phyloP scores from a whole-genome alignment of 2,113 vertebrate genomes.

The Colaptes auratus region DNA sequence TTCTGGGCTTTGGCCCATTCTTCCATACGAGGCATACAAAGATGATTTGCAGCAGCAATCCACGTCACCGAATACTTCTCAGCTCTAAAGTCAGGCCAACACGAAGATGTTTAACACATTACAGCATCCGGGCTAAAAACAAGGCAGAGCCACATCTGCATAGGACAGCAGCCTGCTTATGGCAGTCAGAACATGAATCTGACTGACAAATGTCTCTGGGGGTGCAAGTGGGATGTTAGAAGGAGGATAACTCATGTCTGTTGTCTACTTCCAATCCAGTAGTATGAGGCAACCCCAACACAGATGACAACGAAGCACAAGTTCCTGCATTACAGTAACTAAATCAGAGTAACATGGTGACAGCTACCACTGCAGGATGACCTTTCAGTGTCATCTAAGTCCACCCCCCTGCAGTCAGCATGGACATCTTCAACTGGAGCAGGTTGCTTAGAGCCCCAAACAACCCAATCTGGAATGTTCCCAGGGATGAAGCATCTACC shows the following conservation, averaged over 20 bases:
- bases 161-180: neutral
- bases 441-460: neutral
- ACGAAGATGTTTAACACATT: neutral
- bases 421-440: neutral
- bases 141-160: neutral
- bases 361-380: neutral
- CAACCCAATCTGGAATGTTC: neutral
- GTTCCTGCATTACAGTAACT: neutral
- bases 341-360: neutral
- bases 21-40: neutral
- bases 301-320: rapidly evolving
- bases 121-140: neutral
- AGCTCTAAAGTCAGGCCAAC: neutral
- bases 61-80: slow-evolving; percentile 33
- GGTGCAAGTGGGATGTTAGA: rapidly evolving
- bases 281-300: neutral
- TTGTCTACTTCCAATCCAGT: neutral
- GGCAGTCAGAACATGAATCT: neutral
- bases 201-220: neutral
- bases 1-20: neutral
- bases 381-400: neutral
- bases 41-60: neutral
- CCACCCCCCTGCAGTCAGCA: neutral
- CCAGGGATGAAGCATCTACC: neutral
- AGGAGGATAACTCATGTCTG: neutral